Evolutionary conservation across 2,113 vertebrate species (phyloP).

Genomic region (Hucho hucho): DNA sequence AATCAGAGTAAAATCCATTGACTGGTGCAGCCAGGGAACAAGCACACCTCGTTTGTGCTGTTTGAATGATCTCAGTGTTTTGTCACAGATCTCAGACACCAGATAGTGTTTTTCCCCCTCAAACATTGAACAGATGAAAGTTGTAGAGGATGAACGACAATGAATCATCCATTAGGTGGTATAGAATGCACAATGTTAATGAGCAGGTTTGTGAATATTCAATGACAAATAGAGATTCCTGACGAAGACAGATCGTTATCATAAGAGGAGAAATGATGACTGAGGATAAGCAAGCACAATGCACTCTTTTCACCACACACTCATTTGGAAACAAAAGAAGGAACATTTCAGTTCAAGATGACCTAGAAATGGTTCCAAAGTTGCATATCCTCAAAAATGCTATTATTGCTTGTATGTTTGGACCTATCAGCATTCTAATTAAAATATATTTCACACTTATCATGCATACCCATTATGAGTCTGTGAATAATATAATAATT

Average conservation of each 20-base stretch:
- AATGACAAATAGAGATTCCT: neutral
- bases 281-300: neutral
- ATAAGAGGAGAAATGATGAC: neutral
- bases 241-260: constrained; percentile 9
- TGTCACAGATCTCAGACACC: neutral
- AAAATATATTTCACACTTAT: too few species aligned
- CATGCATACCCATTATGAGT: too few species aligned
- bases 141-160: neutral
- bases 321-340: constrained; percentile 8
- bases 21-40: neutral
- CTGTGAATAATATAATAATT: neutral
- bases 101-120: neutral
- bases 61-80: neutral
- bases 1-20: neutral
- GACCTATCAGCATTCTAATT: too few species aligned
- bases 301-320: neutral
- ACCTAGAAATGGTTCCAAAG: neutral
- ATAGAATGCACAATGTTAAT: neutral
- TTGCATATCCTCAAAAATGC: neutral
- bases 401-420: too few species aligned
- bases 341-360: neutral
- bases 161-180: too few species aligned
- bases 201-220: neutral
- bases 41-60: neutral
- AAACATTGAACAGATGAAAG: neutral